Evolutionary conservation across 2,888 invertebrate species (phyloP), one percentile per base, ranked within the genome.

Genomic region (Apoda limacodes): DNA sequence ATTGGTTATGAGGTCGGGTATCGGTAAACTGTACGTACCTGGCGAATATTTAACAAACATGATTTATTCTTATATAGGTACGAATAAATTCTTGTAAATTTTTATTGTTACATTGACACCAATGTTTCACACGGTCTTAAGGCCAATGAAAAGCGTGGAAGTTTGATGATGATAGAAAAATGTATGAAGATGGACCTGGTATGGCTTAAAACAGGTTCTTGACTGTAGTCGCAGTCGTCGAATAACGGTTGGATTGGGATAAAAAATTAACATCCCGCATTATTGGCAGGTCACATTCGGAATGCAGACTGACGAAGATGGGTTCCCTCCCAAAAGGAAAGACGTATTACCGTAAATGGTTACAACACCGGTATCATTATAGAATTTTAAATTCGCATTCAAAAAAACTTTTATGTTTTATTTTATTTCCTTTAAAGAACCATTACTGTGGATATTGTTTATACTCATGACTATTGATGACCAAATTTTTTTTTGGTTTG

Each of bases 91-190:
- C 53, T 67, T 59, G 59, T 66, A 42, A 62, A 70, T 62, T 66
- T 71, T 74, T 72, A 75, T 72, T 69, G 65, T 68, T 67, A 60
- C 65, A 66, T 65, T 72, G 75, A 71, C 76, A 78, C 69, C 69
- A 58, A 72, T 68, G 63, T 54, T 60, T 68, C 65, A 60, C 50
- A 44, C 45, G 43, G 45, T 45, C 44, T 27, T 32, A 58, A 54
- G 56, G 58, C 58, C 55, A 45, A 48, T 44, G 74, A 75, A 72
- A 78, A 64, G 55, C 60, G 60, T 60, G 57, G 61, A 61, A 54
- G 35, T 42, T 46, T 46, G 57, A 52, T 58, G 62, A 55, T 62
- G 59, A 68, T 78, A 76, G 76, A 75, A 74, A 78, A 78, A 75
- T 61, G 72, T 67, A 69, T 72, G 66, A 64, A 53, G 61, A 41